A percentile compares a stretch with the other conserved stretches of the same genome.
These are phyloP conservation scores for Yponomeuta evonymella DNA, from an alignment of 2,888 invertebrate genomes.

Conservation along the genomic window DNA sequence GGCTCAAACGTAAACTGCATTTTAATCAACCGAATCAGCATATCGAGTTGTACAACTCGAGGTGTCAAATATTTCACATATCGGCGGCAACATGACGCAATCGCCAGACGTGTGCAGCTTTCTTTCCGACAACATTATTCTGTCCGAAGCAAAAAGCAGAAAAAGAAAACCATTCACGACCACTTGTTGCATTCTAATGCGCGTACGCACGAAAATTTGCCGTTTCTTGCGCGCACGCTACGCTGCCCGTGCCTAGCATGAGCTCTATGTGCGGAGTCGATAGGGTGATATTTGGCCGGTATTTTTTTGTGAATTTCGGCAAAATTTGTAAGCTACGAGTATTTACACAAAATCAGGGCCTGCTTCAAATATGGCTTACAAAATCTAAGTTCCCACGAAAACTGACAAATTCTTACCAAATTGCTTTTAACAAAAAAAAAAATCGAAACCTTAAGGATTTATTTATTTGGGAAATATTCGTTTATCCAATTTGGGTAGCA, in stretches of 20 bases:
- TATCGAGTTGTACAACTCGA: neutral
- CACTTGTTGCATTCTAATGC: slow-evolving; percentile 20
- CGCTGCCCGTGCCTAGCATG: neutral
- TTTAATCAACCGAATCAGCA: neutral
- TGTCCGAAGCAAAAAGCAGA: slow-evolving; percentile 7
- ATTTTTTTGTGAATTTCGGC: neutral
- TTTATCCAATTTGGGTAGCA: no score
- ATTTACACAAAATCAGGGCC: no score
- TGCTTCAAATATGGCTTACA: no score
- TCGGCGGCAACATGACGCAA: slow-evolving; percentile 13
- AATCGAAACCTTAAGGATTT: no score
- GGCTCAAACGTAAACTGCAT: neutral
- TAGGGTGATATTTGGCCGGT: neutral
- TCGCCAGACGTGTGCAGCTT: slow-evolving; percentile 16
- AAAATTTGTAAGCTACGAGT: no score
- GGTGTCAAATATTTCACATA: neutral
- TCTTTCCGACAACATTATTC: slow-evolving; percentile 22
- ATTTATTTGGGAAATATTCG: no score
- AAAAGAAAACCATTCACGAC: slow-evolving; percentile 8
- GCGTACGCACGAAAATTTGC: slow-evolving; percentile 17
- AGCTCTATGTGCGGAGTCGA: neutral
- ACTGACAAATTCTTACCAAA: no score
- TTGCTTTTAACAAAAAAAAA: no score
- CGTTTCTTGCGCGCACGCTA: slow-evolving; percentile 11
- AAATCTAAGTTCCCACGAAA: no score